These are phyloP conservation scores for Lichenostomus cassidix DNA, from an alignment of 2,113 vertebrate genomes.

Conservation along the genomic window DNA sequence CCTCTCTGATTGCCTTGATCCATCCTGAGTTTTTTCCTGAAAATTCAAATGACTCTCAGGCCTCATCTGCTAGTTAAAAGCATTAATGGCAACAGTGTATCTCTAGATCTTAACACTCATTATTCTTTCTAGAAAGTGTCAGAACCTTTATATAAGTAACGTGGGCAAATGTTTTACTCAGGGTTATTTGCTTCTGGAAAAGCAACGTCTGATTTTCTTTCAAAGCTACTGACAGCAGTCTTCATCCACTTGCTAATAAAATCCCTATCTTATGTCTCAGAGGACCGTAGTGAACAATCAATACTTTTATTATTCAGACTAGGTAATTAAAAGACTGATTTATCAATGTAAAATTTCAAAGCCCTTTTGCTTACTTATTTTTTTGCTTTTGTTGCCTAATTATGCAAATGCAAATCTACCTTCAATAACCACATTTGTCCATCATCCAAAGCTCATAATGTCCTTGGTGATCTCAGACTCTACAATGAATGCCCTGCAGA, in stretches of 20 bases:
- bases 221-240: neutral
- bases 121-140: conserved; percentile 10
- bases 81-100: neutral
- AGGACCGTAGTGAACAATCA: neutral
- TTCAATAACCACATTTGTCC: neutral
- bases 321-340: neutral
- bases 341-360: neutral
- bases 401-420: neutral
- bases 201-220: neutral
- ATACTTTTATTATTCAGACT: neutral
- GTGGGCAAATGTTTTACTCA: neutral
- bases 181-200: conserved; percentile 15
- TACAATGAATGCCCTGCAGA: neutral
- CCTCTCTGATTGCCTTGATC: conserved; percentile 6
- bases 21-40: neutral
- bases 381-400: neutral
- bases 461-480: neutral
- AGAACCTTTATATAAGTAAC: neutral
- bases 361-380: neutral
- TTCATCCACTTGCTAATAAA: neutral
- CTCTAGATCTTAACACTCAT: conserved; percentile 7
- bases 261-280: neutral
- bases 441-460: neutral
- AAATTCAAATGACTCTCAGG: neutral
- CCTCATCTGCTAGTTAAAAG: neutral